Conservation (phyloP, 2,113 vertebrate genomes). For the Propithecus coquereli region DNA sequence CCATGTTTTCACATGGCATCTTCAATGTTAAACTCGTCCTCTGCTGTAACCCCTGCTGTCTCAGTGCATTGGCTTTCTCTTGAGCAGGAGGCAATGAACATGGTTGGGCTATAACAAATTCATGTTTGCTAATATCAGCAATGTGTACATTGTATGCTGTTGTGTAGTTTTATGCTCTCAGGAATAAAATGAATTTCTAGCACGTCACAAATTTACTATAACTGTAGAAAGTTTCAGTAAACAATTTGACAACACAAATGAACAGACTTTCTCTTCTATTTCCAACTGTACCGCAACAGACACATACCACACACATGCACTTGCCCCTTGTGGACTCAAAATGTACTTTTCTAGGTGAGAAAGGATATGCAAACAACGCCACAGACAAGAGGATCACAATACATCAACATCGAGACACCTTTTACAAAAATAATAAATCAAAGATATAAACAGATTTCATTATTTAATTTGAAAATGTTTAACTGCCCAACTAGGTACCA, state of each 20-base stretch:
- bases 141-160: background rate
- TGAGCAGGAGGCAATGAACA: no score
- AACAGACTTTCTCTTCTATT: background rate
- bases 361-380: background rate
- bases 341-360: background rate
- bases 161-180: background rate
- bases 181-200: background rate
- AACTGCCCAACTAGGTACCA: background rate
- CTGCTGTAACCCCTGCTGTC: no score
- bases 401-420: background rate
- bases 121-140: background rate
- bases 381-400: background rate
- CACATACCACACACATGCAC: background rate
- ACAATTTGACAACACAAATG: background rate
- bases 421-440: background rate
- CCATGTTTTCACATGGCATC: no score
- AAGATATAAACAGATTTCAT: background rate
- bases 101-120: background rate
- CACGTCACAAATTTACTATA: background rate
- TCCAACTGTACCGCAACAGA: background rate
- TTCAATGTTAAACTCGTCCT: no score
- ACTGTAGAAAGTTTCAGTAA: slow-evolving; percentile 6
- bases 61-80: no score
- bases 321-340: background rate
- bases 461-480: background rate